Base-by-base conservation (phyloP, 2,113 vertebrate species). In the Spheniscus mendiculus region DNA sequence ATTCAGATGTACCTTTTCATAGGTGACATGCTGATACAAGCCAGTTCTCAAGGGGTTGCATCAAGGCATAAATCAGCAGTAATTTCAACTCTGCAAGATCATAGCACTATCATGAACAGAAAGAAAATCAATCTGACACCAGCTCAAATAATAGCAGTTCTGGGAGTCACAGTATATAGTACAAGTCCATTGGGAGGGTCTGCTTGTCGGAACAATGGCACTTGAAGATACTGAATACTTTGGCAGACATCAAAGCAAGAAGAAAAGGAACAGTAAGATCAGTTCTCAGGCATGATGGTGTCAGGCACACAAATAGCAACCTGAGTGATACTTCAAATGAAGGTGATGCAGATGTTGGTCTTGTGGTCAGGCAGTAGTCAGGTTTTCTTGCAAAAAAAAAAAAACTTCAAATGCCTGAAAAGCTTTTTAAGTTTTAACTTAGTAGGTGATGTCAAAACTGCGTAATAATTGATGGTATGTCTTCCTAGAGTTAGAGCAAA, bases 241-340 rank as follows among this genome's bases (percentile, higher is more conserved):
- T 96, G 81, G 91, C 94, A 97, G 89, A 93, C 97, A 95, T 97
- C 94, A 97, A 96, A 98, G 82, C 69, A 80, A 66, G 86, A 94
- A 93, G 95, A 55, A 87, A 97, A 92, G 65, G 89, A 96, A 82
- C 79, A 93, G 74, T 87, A 83, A 70, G 90, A 95, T 96, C 77
- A 72, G 77, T 97, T 98, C 91, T 93, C 36, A 36, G 18, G n/a
- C 49, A 22, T 69, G 55, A 80, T 83, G 69, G 91, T 97, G 71
- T 93, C 83, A 90, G 93, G 65, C 63, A 87, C 45, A 45, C 61
- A 62, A 81, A 95, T 62, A 53, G 94, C 93, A 87, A 34, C 47
- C 61, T 61, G 71, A 76, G 50, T 14, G 76, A 12, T 78, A 71
- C 95, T 95, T 94, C 80, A 94, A 32, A 95, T 79, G 61, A 87